Conservation (phyloP, 2,888 invertebrate genomes). For the Ctena decussata region DNA sequence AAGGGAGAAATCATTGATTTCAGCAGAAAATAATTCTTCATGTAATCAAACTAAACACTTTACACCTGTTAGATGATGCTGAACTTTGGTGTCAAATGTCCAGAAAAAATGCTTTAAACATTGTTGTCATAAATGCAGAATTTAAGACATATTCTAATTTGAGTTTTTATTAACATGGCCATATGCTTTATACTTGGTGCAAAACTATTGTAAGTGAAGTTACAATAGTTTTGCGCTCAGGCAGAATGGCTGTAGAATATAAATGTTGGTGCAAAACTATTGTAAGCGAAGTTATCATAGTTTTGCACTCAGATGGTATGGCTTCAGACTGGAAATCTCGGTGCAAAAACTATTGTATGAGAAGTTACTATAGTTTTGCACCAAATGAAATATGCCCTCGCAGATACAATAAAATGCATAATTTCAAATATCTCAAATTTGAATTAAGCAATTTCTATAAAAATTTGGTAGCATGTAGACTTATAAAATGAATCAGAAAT, state of each 20-base stretch:
- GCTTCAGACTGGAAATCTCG: not conserved
- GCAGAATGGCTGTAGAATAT: not conserved
- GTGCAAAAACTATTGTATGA: not conserved
- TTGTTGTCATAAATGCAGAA: too few relatives aligned
- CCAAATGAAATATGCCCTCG: not conserved
- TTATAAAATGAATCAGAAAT: not conserved
- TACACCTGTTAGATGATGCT: too few relatives aligned
- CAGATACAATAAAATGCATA: not conserved
- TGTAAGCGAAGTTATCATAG: not conserved
- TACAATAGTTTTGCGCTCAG: not conserved
- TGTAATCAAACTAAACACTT: too few relatives aligned
- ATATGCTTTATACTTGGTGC: constrained; percentile 2
- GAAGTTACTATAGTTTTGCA: constrained; percentile 7
- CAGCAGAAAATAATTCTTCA: not conserved
- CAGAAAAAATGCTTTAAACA: too few relatives aligned
- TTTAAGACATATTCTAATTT: not conserved
- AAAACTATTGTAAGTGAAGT: constrained; percentile 3
- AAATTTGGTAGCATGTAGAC: not conserved
- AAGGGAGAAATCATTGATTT: constrained; percentile 1
- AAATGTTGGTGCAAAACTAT: not conserved
- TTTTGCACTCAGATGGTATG: not conserved
- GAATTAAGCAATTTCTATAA: not conserved
- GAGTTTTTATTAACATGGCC: not conserved
- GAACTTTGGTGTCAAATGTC: too few relatives aligned
- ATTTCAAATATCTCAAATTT: not conserved